These are phyloP conservation scores for Catagonus wagneri DNA, from an alignment of 2,113 vertebrate species.

Conservation along the genomic window DNA sequence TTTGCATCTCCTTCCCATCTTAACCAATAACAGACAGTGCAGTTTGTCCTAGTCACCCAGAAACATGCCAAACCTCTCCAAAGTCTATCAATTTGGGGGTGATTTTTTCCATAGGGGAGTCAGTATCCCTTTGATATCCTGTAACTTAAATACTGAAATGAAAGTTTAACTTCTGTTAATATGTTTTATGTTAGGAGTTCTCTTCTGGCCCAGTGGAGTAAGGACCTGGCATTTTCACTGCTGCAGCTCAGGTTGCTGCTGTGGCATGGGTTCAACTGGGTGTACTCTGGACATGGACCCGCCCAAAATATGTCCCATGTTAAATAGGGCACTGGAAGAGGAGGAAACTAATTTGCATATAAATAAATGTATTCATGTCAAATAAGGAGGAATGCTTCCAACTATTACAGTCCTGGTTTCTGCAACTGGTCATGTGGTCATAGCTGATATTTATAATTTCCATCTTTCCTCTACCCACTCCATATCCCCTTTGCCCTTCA, in stretches of 20 bases:
- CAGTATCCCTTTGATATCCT: not conserved
- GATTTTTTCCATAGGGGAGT: not conserved
- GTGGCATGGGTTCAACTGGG: too few relatives aligned
- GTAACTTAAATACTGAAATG: not conserved
- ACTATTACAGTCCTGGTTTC: not conserved
- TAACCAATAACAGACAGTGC: not conserved
- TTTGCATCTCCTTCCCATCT: not conserved
- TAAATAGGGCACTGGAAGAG: not conserved
- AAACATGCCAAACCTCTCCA: not conserved
- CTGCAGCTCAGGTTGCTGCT: too few relatives aligned
- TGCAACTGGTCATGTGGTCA: not conserved
- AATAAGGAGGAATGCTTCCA: not conserved
- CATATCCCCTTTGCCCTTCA: not conserved
- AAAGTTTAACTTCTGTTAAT: not conserved
- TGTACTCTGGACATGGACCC: too few relatives aligned
- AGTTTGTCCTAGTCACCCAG: not conserved
- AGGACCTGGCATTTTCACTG: too few relatives aligned
- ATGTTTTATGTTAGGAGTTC: too few relatives aligned
- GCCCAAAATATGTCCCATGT: too few relatives aligned
- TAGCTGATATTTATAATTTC: not conserved
- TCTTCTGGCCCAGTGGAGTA: too few relatives aligned
- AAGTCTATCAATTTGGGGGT: not conserved
- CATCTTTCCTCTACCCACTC: not conserved
- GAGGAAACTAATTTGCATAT: not conserved
- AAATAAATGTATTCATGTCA: not conserved